Percentiles rank a stretch among this genome's conserved stretches.
Evolutionary conservation across 2,113 vertebrate species (phyloP).

Genomic region (Meles meles): DNA sequence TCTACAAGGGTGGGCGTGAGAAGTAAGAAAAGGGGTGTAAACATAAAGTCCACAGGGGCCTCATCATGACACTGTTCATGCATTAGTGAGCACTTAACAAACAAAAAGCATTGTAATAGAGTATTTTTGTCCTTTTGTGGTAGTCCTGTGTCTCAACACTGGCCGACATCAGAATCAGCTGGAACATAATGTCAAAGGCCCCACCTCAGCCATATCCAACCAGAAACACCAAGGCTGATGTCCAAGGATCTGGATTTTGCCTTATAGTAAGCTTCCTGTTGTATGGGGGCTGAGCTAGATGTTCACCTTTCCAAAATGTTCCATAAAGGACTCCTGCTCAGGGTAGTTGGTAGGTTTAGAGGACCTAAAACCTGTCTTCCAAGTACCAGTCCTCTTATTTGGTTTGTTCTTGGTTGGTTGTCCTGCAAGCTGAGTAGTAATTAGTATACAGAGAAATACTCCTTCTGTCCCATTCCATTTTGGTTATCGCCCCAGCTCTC

Average conservation of each 20-base stretch:
- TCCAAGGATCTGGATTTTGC: neutral
- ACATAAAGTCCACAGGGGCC: neutral
- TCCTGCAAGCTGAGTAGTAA: neutral
- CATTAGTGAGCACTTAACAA: conserved; percentile 64
- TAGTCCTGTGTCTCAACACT: conserved; percentile 14
- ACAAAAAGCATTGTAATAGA: conserved; percentile 46
- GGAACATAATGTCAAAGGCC: neutral
- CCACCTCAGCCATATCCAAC: neutral
- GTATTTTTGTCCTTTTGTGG: conserved; percentile 55
- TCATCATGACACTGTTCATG: conserved; percentile 2
- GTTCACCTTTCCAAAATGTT: neutral
- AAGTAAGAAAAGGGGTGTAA: conserved; percentile 38
- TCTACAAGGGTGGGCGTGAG: conserved; percentile 60
- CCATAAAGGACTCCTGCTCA: neutral
- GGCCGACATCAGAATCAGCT: conserved; percentile 32
- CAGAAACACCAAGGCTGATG: neutral
- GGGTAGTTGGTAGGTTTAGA: neutral
- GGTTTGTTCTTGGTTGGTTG: neutral
- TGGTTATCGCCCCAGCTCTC: neutral
- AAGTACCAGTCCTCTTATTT: neutral
- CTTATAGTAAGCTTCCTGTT: neutral
- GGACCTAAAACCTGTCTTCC: neutral
- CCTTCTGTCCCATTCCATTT: neutral
- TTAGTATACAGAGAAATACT: neutral
- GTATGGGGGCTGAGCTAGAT: neutral